Conservation (phyloP, 2,888 invertebrate genomes). For the Limnephilus lunatus region DNA sequence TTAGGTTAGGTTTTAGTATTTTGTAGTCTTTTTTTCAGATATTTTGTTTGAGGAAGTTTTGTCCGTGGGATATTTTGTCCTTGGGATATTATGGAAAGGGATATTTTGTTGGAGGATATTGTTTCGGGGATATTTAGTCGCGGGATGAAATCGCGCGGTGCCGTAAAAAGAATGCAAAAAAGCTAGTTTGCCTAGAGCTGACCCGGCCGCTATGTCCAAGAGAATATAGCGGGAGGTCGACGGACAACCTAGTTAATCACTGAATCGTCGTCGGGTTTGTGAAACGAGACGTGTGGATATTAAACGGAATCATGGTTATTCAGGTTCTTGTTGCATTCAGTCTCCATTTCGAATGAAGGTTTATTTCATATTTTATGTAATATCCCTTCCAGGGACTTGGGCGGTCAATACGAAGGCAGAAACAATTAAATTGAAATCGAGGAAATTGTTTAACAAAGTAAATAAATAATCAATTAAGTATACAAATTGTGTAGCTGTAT, state of each 20-base stretch:
- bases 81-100: too few relatives aligned
- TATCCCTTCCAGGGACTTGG: not conserved
- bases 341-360: not conserved
- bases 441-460: not conserved
- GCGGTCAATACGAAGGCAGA: not conserved
- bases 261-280: not conserved
- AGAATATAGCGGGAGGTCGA: not conserved
- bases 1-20: too few relatives aligned
- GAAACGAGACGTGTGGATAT: not conserved
- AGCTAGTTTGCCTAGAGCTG: not conserved
- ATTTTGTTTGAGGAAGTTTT: too few relatives aligned
- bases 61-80: too few relatives aligned
- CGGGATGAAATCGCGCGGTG: too few relatives aligned
- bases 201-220: not conserved
- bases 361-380: not conserved
- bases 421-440: not conserved
- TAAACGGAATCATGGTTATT: not conserved
- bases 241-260: not conserved
- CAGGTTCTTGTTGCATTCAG: not conserved
- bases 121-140: too few relatives aligned
- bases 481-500: not conserved
- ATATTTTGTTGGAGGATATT: too few relatives aligned
- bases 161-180: not conserved
- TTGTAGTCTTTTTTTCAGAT: too few relatives aligned
- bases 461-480: not conserved